phyloP scores from a whole-genome alignment of 1,140 invertebrate genomes.

The Chironomus tepperi region DNA sequence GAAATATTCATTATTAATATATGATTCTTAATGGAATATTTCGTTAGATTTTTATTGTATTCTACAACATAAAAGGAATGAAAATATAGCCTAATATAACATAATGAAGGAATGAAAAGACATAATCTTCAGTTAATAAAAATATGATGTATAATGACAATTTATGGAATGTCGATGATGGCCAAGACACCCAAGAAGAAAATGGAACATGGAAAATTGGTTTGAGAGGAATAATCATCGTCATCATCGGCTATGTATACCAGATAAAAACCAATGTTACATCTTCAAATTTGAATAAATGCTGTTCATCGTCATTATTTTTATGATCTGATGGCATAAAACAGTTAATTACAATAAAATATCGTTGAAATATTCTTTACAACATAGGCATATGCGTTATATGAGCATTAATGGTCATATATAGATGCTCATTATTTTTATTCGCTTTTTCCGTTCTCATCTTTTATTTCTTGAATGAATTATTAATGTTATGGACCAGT shows the following conservation, averaged over 20 bases:
- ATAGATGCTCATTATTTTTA: background rate
- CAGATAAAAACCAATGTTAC: background rate
- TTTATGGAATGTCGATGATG: constrained; percentile 12
- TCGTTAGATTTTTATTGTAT: constrained; percentile 9
- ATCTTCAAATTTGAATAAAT: constrained; percentile 14
- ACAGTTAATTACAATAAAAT: constrained; percentile 4
- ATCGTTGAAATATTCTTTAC: background rate
- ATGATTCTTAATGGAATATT: constrained; percentile 3
- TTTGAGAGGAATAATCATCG: background rate
- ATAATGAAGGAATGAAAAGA: constrained; percentile 7
- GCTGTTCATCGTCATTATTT: constrained; percentile 12
- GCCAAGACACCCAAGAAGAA: background rate
- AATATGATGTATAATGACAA: constrained; percentile 14
- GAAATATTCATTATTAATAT: constrained; percentile 15
- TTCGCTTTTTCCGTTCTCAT: background rate
- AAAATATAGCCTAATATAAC: background rate
- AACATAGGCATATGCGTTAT: constrained; percentile 13
- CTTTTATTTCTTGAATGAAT: too few species aligned
- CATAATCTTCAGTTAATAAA: constrained; percentile 14
- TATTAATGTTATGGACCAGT: background rate
- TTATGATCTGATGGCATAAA: constrained; percentile 13
- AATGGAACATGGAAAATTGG: background rate
- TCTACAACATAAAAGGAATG: background rate
- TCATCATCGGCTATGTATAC: background rate
- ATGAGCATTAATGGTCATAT: background rate